Conservation (phyloP, 2,888 invertebrate species). For the Megalurothrips usitatus region DNA sequence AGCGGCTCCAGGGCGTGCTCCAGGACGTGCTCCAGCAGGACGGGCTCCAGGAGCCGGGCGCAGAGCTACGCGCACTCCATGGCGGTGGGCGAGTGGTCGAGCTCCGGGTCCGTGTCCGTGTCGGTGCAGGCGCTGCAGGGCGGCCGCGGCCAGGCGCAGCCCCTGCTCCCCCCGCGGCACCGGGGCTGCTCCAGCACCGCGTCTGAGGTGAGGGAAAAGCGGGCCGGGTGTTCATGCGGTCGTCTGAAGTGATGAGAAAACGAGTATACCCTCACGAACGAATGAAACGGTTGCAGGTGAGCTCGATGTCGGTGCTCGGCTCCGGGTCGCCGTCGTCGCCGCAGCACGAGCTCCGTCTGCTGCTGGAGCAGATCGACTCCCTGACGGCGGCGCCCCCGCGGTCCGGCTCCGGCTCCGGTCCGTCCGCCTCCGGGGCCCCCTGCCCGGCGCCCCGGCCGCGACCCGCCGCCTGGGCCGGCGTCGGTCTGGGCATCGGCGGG, state of each 20-base stretch:
- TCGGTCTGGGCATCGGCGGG: slow-evolving; percentile 40
- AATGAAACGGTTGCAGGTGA: background rate
- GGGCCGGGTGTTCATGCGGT: background rate
- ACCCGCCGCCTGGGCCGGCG: background rate
- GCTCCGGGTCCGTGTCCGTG: background rate
- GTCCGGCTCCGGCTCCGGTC: no score
- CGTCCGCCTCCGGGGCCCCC: no score
- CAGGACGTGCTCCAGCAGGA: background rate
- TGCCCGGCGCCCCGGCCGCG: background rate
- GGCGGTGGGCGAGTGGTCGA: slow-evolving; percentile 3
- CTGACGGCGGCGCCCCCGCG: background rate
- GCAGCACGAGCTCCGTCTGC: background rate
- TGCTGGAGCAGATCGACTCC: slow-evolving; percentile 20
- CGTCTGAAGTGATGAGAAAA: background rate
- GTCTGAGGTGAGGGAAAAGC: background rate
- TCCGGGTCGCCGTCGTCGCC: background rate
- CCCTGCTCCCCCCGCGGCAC: background rate
- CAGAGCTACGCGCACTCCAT: slow-evolving; percentile 14
- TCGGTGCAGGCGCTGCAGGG: background rate
- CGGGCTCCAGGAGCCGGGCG: slow-evolving; percentile 1
- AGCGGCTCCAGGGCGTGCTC: slow-evolving; percentile 18
- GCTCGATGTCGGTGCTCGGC: background rate
- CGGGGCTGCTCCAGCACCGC: slow-evolving; percentile 4
- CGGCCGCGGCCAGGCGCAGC: background rate
- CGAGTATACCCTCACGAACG: no score